phyloP scores from a whole-genome alignment of 2,797 vertebrate genomes.

The Apodemus agrarius region DNA sequence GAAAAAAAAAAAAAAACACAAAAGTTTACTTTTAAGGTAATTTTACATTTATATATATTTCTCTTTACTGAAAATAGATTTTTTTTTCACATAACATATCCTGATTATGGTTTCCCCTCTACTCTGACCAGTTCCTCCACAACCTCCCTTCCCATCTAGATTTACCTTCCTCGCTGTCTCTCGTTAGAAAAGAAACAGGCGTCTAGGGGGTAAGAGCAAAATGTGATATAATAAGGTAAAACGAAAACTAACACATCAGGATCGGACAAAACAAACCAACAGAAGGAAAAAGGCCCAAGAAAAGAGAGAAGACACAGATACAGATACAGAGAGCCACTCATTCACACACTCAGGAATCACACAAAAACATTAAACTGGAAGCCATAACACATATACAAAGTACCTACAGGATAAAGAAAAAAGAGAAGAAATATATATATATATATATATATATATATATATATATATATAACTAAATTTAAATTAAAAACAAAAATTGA shows the following conservation, averaged over 20 bases:
- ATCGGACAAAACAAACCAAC: not conserved
- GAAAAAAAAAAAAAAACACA: not conserved
- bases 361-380: not conserved
- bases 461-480: not conserved
- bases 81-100: not conserved
- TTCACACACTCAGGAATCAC: not conserved
- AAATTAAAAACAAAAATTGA: not conserved
- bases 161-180: not conserved
- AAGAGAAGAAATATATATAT: not conserved
- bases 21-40: not conserved
- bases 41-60: not conserved
- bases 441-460: not conserved
- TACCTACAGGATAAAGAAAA: too few species aligned
- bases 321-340: not conserved
- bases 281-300: not conserved
- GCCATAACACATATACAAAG: not conserved
- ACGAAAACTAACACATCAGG: not conserved
- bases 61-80: not conserved
- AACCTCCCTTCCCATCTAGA: not conserved
- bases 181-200: not conserved
- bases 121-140: too few species aligned
- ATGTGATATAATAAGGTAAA: not conserved
- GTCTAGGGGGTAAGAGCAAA: not conserved
- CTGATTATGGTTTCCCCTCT: not conserved
- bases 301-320: not conserved